Conservation (phyloP, 2,797 vertebrate species). For the Sebastes trivittatus region DNA sequence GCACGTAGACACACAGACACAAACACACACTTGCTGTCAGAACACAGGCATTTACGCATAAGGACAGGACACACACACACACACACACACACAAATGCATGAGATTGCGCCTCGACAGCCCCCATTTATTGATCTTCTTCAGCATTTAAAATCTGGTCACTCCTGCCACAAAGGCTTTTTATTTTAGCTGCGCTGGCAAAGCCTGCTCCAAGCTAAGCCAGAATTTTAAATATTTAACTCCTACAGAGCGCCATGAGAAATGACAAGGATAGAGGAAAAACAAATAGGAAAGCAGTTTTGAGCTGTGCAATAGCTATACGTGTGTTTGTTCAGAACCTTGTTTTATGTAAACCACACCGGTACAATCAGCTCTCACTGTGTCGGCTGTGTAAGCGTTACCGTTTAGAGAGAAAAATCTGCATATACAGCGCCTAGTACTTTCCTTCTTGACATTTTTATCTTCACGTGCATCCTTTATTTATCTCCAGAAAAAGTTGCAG, state of each 20-base stretch:
- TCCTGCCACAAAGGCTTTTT: slow-evolving; percentile 89
- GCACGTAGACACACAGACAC: slow-evolving; percentile 28
- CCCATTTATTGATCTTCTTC: slow-evolving; percentile 91
- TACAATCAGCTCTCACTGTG: slow-evolving; percentile 36
- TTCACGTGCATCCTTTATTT: slow-evolving; percentile 5
- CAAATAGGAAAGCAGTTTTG: slow-evolving; percentile 55
- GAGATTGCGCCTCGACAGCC: slow-evolving; percentile 82
- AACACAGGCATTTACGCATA: slow-evolving; percentile 63
- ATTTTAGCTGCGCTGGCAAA: slow-evolving; percentile 92
- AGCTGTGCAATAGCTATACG: slow-evolving; percentile 33
- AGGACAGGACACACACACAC: slow-evolving; percentile 54
- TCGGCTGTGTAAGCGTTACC: slow-evolving; percentile 19
- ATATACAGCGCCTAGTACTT: slow-evolving; percentile 18
- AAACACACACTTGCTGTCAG: slow-evolving; percentile 68
- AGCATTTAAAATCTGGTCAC: slow-evolving; percentile 96
- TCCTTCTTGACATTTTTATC: slow-evolving; percentile 28
- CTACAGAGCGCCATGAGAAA: slow-evolving; percentile 84
- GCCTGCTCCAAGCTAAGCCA: slow-evolving; percentile 76
- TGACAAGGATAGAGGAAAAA: slow-evolving; percentile 70
- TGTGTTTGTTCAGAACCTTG: slow-evolving; percentile 45
- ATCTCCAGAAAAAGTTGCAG: slow-evolving; percentile 9
- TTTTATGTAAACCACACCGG: slow-evolving; percentile 55
- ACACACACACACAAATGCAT: slow-evolving; percentile 72
- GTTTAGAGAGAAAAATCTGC: slow-evolving; percentile 37
- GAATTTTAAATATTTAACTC: slow-evolving; percentile 91